Base-by-base conservation (phyloP, 2,888 invertebrate species). In the Norana najaformis region DNA sequence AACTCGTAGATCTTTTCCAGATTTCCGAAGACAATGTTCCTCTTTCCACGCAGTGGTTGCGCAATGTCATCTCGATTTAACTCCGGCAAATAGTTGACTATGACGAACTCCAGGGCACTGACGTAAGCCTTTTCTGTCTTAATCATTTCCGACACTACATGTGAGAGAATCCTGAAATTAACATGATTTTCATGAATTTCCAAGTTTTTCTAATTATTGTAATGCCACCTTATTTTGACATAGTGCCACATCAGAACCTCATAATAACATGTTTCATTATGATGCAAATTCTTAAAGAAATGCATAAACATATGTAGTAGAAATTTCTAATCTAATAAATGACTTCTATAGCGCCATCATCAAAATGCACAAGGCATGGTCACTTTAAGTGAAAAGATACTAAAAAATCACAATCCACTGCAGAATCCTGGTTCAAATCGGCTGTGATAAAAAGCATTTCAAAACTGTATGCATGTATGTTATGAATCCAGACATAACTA, bases 51-150 rank as follows among this genome's bases (percentile, higher is more conserved):
- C 93, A 98, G 95, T 47, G 97, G 96, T 95, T 92, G 91, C 88
- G 97, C 96, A 92, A 96, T 95, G 94, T 98, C 98, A 34, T 89
- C 89, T 88, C 97, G 96, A 92, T 96, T 95, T 95, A 98, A 95
- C 95, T 98, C 97, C 69, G 98, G 98, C 93, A 98, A 97, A 95
- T 98, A 98, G 95, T 98, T 97, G 95, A 98, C 97, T 93, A 98
- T 98, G 93, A 98, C 97, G 95, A 98, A 98, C 95, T 97, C 97
- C 93, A 98, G 95, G 90, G 98, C 97, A 94, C 97, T 97, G 90
- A 98, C 98, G 95, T 98, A 98, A 94, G 98, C 98, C 94, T 97
- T 96, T 96, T 98, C 98, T 93, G 98, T 98, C 96, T 98, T 98
- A 94, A 98, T 96, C 96, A 98, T 97, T 96, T 98, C 98, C 95